These are phyloP conservation scores for Grus americana DNA, from an alignment of 2,113 vertebrate species.

Conservation along the genomic window DNA sequence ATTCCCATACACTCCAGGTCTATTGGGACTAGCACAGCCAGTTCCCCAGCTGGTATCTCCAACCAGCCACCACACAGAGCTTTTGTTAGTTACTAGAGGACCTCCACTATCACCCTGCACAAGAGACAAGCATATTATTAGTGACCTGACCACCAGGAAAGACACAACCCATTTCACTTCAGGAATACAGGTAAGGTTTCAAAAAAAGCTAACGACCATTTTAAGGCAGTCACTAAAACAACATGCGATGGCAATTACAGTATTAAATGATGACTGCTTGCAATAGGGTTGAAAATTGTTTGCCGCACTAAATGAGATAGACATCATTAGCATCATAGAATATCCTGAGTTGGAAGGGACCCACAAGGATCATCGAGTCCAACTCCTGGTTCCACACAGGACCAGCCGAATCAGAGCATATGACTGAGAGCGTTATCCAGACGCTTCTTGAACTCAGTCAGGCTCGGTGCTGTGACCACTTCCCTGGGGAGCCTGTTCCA, in stretches of 20 bases:
- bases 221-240: background rate
- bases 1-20: slow-evolving; percentile 89
- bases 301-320: background rate
- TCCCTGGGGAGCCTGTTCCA: no score
- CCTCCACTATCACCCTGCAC: slow-evolving; percentile 93
- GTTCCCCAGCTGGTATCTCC: slow-evolving; percentile 92
- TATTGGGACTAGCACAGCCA: slow-evolving; percentile 81
- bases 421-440: no score
- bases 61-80: slow-evolving; percentile 85
- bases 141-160: background rate
- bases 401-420: no score
- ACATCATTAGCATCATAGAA: background rate
- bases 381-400: no score
- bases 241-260: background rate
- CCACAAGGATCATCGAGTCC: no score
- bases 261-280: background rate
- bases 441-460: no score
- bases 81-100: slow-evolving; percentile 81
- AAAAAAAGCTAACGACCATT: background rate
- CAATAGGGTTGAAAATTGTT: background rate
- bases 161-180: background rate
- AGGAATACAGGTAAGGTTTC: background rate
- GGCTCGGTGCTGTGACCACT: no score
- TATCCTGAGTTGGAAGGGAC: no score
- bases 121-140: background rate